Evolutionary conservation across 2,888 invertebrate species (phyloP), one percentile per base, ranked within the genome.

Genomic region (Anthophora plumipes): DNA sequence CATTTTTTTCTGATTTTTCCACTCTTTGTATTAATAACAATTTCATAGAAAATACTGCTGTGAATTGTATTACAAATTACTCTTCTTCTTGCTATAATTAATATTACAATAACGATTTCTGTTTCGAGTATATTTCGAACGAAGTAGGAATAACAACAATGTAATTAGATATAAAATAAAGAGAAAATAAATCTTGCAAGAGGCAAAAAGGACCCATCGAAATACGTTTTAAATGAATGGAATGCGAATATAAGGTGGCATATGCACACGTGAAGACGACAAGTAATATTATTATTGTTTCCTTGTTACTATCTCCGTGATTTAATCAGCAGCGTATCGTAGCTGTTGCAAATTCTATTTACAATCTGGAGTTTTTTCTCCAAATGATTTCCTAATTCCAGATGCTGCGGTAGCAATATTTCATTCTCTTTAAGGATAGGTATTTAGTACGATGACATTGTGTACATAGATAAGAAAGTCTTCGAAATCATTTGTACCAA

Each of bases 381-480:
- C 50, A 31, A 22, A 22, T 43, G 63, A 57, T 78, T 71, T 63
- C 66, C 69, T 83, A 76, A 82, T 71, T 82, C 59, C 77, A 77
- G 68, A 83, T 85, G 52, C 46, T 82, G 22, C 63, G 37, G 64
- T 71, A 55, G 75, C 69, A 76, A 82, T 88, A 88, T 87, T 88
- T 88, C 83, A 88, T 69, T 86, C 78, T 64, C 55, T 17, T 17
- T 60, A 85, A 82, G 68, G 54, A 82, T 73, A 60, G 69, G 73
- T 85, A 70, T 74, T 85, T 86, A 87, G 77, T 72, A 69, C 57
- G 64, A 8, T 78, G 88, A 77, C 86, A 82, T 73, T 72, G 74
- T 77, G 77, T 76, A 72, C 72, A 70, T 76, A 84, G 88, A 88
- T 88, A 88, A 88, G 86, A 74, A 52, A 74, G 67, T 63, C 80